Conservation (phyloP, 2,113 vertebrate species). For the Nothobranchius furzeri region DNA sequence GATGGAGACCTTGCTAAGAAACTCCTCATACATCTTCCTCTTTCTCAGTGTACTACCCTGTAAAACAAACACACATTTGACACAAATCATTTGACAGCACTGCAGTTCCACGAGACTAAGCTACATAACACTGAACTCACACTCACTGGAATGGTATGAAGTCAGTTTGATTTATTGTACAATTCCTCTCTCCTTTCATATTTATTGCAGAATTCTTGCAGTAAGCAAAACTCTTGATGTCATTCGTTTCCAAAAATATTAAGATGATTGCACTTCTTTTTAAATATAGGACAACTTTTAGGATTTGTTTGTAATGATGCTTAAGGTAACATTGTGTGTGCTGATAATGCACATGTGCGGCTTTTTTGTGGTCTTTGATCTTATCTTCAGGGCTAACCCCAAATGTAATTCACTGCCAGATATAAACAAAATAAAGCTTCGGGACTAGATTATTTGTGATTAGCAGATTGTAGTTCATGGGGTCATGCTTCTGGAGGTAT, state of each 20-base stretch:
- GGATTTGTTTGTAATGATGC: neutral
- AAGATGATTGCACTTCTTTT: neutral
- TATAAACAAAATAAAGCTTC: neutral
- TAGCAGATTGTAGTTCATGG: constrained; percentile 35
- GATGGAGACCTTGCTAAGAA: constrained; percentile 97
- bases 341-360: neutral
- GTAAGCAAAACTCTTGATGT: neutral
- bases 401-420: neutral
- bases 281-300: neutral
- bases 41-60: constrained; percentile 96
- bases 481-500: constrained; percentile 43
- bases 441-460: constrained; percentile 12
- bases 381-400: neutral
- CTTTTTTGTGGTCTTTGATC: neutral
- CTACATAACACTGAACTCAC: neutral
- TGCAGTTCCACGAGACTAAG: neutral
- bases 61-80: constrained; percentile 31
- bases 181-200: neutral
- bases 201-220: neutral
- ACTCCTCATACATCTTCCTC: constrained; percentile 97
- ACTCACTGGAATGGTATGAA: neutral
- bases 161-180: neutral
- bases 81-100: neutral
- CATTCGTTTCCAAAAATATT: constrained; percentile 11
- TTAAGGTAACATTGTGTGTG: neutral